A percentile compares a stretch with the other conserved stretches of the same genome.
phyloP scores from a whole-genome alignment of 2,113 vertebrate species.

The Pantherophis guttatus region DNA sequence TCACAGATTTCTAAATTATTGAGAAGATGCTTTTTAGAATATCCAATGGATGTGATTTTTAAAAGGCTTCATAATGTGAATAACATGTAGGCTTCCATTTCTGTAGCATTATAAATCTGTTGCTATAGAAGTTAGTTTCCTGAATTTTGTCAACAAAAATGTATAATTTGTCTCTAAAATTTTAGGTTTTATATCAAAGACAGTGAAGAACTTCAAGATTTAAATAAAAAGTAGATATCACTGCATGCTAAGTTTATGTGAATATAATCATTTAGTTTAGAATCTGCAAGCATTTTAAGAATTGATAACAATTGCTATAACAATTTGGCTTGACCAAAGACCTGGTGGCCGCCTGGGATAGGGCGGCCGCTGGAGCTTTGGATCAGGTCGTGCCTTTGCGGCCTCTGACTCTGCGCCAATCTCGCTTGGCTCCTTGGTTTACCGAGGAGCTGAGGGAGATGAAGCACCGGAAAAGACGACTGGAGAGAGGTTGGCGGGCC shows the following conservation, averaged over 20 bases:
- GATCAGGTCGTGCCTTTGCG: no score
- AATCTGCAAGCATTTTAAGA: neutral
- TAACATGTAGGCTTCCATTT: conserved; percentile 60
- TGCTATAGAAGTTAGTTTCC: conserved; percentile 22
- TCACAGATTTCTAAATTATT: conserved; percentile 26
- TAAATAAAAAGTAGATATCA: conserved; percentile 14
- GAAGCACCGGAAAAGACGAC: no score
- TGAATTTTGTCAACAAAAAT: conserved; percentile 33
- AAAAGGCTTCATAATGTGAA: conserved; percentile 38
- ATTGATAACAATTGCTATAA: neutral
- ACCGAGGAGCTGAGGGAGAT: no score
- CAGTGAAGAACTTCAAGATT: conserved; percentile 2
- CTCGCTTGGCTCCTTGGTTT: no score
- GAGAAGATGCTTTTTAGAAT: conserved; percentile 47
- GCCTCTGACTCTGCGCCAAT: no score
- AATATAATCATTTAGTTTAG: conserved; percentile 5
- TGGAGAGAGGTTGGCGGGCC: no score
- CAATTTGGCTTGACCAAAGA: neutral
- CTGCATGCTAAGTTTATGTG: neutral
- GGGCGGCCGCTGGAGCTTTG: no score
- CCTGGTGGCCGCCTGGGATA: no score
- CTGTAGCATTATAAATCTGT: conserved; percentile 38
- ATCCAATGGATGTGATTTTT: conserved; percentile 19
- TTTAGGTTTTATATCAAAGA: conserved; percentile 35
- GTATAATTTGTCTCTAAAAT: conserved; percentile 25